Percentiles rank a stretch among this genome's conserved stretches.
These are phyloP conservation scores for Hipparchia sbordonii DNA, from an alignment of 2,888 invertebrate species.

Conservation along the genomic window DNA sequence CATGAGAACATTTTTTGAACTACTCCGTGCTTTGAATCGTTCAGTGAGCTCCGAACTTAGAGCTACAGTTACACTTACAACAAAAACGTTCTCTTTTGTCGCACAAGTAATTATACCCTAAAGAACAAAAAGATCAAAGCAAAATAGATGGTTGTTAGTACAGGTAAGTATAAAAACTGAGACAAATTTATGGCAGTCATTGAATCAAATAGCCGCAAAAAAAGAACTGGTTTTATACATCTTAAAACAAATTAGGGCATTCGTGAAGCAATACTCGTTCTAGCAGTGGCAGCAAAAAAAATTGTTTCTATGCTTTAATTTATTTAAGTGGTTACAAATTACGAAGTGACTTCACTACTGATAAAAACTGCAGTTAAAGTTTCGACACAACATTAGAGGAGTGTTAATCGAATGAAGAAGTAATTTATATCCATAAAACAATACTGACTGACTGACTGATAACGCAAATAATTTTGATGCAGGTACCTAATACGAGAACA, in stretches of 20 bases:
- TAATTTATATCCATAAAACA: too few relatives aligned
- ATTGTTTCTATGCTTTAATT: constrained; percentile 32
- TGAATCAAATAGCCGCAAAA: constrained; percentile 21
- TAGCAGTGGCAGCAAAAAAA: constrained; percentile 30
- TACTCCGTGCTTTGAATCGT: too few relatives aligned
- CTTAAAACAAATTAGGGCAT: constrained; percentile 30
- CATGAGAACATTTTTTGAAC: too few relatives aligned
- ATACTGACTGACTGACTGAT: too few relatives aligned
- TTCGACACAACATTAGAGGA: too few relatives aligned
- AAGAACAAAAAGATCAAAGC: background rate
- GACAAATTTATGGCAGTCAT: constrained; percentile 15
- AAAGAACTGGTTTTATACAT: constrained; percentile 31
- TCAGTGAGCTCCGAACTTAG: too few relatives aligned
- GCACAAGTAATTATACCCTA: background rate
- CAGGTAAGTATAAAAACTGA: constrained; percentile 22
- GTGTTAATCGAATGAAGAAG: too few relatives aligned
- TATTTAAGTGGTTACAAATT: constrained; percentile 19
- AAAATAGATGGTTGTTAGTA: background rate
- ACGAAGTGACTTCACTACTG: constrained; percentile 8
- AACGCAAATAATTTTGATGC: too few relatives aligned
- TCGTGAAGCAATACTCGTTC: constrained; percentile 30
- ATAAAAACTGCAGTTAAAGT: constrained; percentile 9
- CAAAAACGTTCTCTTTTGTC: too few relatives aligned
- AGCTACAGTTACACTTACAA: too few relatives aligned
- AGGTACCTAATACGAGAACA: too few relatives aligned